Conservation (phyloP, 2,113 vertebrate genomes). For the Sceloporus tristichus region DNA sequence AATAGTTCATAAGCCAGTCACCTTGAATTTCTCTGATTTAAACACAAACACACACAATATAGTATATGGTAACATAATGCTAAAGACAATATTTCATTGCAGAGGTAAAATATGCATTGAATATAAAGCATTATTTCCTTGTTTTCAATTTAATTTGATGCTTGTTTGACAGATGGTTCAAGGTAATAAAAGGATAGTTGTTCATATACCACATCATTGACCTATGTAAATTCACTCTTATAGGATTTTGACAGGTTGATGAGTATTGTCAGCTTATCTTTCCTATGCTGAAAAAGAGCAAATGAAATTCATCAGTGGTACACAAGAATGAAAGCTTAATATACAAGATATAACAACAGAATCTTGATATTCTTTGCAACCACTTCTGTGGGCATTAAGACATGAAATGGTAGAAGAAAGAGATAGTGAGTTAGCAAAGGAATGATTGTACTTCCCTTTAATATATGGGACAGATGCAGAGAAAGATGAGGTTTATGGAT, state of each 20-base stretch:
- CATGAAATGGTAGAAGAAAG: background rate
- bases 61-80: too few relatives aligned
- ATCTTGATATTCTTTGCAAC: background rate
- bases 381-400: background rate
- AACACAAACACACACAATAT: too few relatives aligned
- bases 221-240: background rate
- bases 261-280: background rate
- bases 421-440: background rate
- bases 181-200: background rate
- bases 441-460: background rate
- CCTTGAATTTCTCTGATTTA: too few relatives aligned
- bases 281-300: background rate
- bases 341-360: background rate
- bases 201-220: background rate
- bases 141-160: background rate
- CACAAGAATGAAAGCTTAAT: background rate
- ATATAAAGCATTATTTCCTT: background rate
- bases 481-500: background rate
- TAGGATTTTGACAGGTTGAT: background rate
- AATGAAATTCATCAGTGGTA: background rate
- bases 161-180: background rate
- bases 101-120: background rate
- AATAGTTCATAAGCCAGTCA: too few relatives aligned
- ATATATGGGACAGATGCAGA: background rate
- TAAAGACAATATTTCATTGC: too few relatives aligned